phyloP scores from a whole-genome alignment of 2,113 vertebrate genomes.

The Nothocercus julius region DNA sequence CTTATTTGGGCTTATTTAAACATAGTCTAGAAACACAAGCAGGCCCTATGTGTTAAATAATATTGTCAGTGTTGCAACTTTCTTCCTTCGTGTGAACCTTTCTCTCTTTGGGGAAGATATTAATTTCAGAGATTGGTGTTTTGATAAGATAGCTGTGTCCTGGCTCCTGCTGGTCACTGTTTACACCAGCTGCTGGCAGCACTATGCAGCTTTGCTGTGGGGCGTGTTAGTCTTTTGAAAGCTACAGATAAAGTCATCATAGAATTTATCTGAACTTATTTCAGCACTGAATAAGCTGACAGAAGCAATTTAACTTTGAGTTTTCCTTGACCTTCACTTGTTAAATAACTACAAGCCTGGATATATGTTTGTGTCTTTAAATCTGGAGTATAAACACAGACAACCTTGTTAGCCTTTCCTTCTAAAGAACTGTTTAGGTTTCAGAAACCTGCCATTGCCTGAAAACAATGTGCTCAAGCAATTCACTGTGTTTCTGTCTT shows the following conservation, averaged over 20 bases:
- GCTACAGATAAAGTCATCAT: not conserved
- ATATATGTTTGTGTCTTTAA: not conserved
- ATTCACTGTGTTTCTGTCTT: not conserved
- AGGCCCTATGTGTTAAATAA: not conserved
- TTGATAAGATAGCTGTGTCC: not conserved
- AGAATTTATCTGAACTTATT: constrained; percentile 30
- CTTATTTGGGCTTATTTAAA: not conserved
- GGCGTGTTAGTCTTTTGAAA: not conserved
- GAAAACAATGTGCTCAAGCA: not conserved
- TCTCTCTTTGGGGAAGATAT: not conserved
- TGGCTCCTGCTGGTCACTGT: not conserved
- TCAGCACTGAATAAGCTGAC: constrained; percentile 10
- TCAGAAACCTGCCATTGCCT: not conserved
- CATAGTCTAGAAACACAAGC: not conserved
- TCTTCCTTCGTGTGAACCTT: not conserved
- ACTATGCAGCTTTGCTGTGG: not conserved
- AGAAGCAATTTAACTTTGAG: not conserved
- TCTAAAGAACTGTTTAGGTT: constrained; percentile 5
- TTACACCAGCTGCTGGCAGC: not conserved
- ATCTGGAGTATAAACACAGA: constrained; percentile 7
- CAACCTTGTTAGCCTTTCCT: not conserved
- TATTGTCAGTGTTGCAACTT: not conserved
- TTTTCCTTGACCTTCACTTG: constrained; percentile 24
- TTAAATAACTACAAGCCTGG: not conserved
- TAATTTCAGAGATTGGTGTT: not conserved